Evolutionary conservation across 35 echinoderm and acorn worm genomes (phyloP).

Genomic region (Lytechinus variegatus): DNA sequence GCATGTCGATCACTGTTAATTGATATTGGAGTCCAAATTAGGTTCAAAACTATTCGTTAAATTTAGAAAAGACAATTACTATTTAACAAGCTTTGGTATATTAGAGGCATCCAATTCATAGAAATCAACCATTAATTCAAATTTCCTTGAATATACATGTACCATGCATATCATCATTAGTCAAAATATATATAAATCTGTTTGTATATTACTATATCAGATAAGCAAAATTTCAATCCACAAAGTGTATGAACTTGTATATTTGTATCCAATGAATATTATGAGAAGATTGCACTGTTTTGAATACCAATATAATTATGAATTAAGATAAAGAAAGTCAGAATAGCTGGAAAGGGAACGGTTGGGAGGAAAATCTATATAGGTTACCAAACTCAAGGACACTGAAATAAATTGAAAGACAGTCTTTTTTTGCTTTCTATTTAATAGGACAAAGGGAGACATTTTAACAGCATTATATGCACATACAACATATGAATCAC

Average conservation of each 20-base stretch:
- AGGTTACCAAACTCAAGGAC: neutral
- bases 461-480: neutral
- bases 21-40: neutral
- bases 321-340: neutral
- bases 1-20: neutral
- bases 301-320: neutral
- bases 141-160: neutral
- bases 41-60: neutral
- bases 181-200: neutral
- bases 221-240: neutral
- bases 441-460: neutral
- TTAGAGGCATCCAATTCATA: neutral
- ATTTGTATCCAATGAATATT: neutral
- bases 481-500: neutral
- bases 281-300: neutral
- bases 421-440: neutral
- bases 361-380: neutral
- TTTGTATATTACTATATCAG: neutral
- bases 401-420: neutral
- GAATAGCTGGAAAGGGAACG: neutral
- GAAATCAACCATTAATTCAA: neutral
- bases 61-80: neutral
- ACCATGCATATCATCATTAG: neutral
- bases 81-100: neutral
- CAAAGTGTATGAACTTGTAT: neutral